Percentiles rank a stretch among this genome's conserved stretches.
Evolutionary conservation across 2,888 invertebrate genomes (phyloP).

Genomic region (Parnassius orleans): DNA sequence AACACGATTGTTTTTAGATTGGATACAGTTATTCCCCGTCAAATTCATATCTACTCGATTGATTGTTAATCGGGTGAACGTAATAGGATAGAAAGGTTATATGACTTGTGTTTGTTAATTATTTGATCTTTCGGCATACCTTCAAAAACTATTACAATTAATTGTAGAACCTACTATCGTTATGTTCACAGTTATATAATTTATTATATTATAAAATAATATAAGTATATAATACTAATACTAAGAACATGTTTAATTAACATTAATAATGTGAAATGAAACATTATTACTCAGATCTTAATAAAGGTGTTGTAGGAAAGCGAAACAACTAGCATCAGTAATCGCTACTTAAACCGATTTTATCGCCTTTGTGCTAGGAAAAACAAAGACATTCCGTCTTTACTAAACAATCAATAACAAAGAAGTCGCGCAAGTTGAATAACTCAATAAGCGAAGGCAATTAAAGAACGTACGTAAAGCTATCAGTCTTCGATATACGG

Average conservation of each 20-base stretch:
- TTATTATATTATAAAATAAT: too few species aligned
- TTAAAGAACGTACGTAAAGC: conserved; percentile 37
- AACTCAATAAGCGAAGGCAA: conserved; percentile 41
- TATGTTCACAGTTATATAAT: too few species aligned
- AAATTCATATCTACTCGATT: not conserved
- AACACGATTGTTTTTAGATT: conserved; percentile 18
- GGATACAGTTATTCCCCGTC: conserved; percentile 10
- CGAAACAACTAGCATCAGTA: not conserved
- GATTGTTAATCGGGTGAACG: not conserved
- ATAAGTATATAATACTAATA: too few species aligned
- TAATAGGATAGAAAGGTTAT: not conserved
- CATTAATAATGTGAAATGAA: too few species aligned
- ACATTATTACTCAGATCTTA: too few species aligned
- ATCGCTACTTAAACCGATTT: not conserved
- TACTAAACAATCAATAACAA: conserved; percentile 22
- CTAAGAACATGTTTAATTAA: too few species aligned
- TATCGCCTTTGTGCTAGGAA: not conserved
- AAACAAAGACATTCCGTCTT: conserved; percentile 3
- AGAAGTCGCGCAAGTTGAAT: conserved; percentile 26
- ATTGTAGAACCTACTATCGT: too few species aligned
- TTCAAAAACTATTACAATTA: too few species aligned
- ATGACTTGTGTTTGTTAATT: not conserved
- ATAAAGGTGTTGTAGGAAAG: too few species aligned
- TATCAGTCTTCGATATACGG: conserved; percentile 36
- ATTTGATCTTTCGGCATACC: not conserved